A percentile compares a stretch with the other conserved stretches of the same genome.
These are phyloP conservation scores for Tetramorium parvispinum DNA, from an alignment of 1,140 invertebrate genomes.

Conservation along the genomic window DNA sequence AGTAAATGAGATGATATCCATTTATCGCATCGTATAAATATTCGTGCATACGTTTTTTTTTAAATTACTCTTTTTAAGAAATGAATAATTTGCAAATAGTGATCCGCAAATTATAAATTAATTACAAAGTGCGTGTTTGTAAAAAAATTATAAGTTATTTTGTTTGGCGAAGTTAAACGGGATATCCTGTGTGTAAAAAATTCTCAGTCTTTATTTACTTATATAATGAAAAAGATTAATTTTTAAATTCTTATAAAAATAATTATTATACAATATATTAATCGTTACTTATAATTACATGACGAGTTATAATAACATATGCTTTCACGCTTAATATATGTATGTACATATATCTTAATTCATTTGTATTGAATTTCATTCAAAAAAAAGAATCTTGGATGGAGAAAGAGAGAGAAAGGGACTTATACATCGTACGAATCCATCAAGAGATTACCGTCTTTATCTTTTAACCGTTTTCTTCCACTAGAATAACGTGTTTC, in stretches of 20 bases:
- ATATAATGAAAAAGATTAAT: slow-evolving; percentile 1
- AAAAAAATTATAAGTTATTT: background rate
- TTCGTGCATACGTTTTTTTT: too few species aligned
- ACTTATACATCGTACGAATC: slow-evolving; percentile 85
- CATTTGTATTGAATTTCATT: background rate
- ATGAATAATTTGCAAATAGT: too few species aligned
- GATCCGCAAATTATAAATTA: too few species aligned
- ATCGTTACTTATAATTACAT: background rate
- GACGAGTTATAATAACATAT: background rate
- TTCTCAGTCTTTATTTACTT: slow-evolving; percentile 2
- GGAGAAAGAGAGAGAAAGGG: background rate
- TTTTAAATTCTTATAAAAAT: background rate
- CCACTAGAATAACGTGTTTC: slow-evolving; percentile 96
- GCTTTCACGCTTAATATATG: background rate
- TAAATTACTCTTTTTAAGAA: too few species aligned
- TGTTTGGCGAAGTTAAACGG: background rate
- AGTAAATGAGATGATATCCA: too few species aligned
- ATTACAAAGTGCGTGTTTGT: too few species aligned
- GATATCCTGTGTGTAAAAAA: background rate
- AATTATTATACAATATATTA: background rate
- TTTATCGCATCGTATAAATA: too few species aligned
- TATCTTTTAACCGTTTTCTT: slow-evolving; percentile 94
- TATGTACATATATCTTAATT: background rate
- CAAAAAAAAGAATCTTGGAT: background rate
- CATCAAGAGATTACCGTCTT: slow-evolving; percentile 92